A percentile compares a stretch with the other conserved stretches of the same genome.
Evolutionary conservation across 2,797 vertebrate species (phyloP).

Genomic region (Pseudomugil gertrudae): DNA sequence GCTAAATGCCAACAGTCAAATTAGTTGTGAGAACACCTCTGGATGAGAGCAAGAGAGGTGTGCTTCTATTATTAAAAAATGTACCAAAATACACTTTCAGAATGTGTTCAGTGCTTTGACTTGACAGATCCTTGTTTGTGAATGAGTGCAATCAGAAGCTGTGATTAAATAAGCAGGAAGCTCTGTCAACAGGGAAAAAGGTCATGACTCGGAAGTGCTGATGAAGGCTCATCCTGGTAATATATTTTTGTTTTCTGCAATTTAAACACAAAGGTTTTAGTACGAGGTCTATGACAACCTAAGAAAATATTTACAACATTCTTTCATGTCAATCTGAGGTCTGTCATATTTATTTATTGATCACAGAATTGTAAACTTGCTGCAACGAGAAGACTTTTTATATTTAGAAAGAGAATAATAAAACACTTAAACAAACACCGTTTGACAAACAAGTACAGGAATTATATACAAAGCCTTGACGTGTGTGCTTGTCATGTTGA

Average conservation of each 20-base stretch:
- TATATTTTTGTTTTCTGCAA: not conserved
- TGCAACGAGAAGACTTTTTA: not conserved
- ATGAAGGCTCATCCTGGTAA: conserved; percentile 10
- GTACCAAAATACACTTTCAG: conserved; percentile 9
- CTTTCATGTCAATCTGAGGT: not conserved
- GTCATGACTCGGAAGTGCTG: conserved; percentile 17
- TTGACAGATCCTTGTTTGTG: conserved; percentile 18
- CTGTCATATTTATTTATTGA: not conserved
- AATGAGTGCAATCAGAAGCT: conserved; percentile 31
- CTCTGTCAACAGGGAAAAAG: conserved; percentile 7
- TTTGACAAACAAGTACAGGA: not conserved
- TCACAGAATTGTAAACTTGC: not conserved
- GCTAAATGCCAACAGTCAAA: conserved; percentile 49
- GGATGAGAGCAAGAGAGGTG: conserved; percentile 2
- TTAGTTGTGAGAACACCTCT: conserved; percentile 22
- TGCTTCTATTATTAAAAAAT: conserved; percentile 30
- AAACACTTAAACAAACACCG: not conserved
- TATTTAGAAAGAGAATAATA: not conserved
- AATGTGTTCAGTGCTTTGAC: conserved; percentile 14
- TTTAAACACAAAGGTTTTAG: not conserved
- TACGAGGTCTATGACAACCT: not conserved
- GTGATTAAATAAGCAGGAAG: conserved; percentile 29
- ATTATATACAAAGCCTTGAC: not conserved
- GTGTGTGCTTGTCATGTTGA: not conserved
- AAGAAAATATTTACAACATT: not conserved